phyloP scores from a whole-genome alignment of 2,113 vertebrate species.

The Elephas maximus region DNA sequence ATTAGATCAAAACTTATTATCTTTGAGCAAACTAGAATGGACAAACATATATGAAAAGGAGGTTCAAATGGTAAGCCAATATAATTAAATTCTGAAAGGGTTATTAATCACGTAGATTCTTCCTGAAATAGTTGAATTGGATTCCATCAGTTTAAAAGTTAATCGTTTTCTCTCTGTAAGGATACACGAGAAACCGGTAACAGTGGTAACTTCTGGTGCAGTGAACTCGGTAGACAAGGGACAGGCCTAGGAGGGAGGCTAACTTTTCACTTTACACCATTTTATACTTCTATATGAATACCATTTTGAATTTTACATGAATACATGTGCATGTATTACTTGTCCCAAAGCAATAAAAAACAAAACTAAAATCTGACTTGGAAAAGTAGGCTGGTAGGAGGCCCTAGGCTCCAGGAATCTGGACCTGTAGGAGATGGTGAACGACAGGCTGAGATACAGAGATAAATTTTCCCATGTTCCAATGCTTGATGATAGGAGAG shows the following conservation, averaged over 20 bases:
- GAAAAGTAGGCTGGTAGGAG: slow-evolving; percentile 19
- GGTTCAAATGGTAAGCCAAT: slow-evolving; percentile 29
- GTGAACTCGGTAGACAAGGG: slow-evolving; percentile 6
- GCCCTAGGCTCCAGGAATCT: neutral
- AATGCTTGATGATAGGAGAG: neutral
- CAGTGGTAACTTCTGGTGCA: slow-evolving; percentile 26
- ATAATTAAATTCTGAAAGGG: slow-evolving; percentile 27
- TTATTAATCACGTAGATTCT: neutral
- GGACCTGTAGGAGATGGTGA: neutral
- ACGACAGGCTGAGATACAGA: neutral
- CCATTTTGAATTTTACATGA: slow-evolving; percentile 56
- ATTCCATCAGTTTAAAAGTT: slow-evolving; percentile 52
- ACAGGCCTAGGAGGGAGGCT: neutral
- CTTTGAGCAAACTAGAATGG: slow-evolving; percentile 38
- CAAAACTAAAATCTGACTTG: slow-evolving; percentile 6
- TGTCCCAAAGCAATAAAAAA: neutral
- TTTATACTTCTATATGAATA: neutral
- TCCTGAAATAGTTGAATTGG: slow-evolving; percentile 61
- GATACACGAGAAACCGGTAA: slow-evolving; percentile 20
- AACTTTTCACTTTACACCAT: slow-evolving; percentile 54
- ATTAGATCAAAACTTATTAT: neutral
- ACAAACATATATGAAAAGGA: slow-evolving; percentile 56
- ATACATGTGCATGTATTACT: neutral
- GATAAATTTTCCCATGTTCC: neutral
- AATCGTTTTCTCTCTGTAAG: slow-evolving; percentile 40